Evolutionary conservation across 2,888 invertebrate genomes (phyloP).

Genomic region (Lycophotia porphyrea): DNA sequence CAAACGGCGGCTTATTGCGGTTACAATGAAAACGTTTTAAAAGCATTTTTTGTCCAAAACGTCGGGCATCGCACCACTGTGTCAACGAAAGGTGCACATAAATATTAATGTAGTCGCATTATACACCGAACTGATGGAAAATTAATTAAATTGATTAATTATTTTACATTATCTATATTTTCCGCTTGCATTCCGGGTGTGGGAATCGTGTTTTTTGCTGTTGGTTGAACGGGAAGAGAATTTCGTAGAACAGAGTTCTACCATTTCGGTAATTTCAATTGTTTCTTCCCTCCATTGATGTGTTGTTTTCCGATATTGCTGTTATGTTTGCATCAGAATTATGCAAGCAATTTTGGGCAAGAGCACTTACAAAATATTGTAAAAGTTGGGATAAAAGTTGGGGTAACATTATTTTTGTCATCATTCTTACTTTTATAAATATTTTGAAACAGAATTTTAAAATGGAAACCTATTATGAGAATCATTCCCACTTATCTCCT

Average conservation of each 20-base stretch:
- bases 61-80: constrained; percentile 71
- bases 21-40: constrained; percentile 79
- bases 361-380: background rate
- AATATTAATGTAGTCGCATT: constrained; percentile 70
- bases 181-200: constrained; percentile 36
- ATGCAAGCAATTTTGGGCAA: background rate
- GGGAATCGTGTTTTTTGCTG: constrained; percentile 22
- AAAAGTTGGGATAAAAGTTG: background rate
- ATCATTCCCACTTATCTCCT: constrained; percentile 38
- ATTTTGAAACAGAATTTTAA: background rate
- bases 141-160: constrained; percentile 58
- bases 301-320: background rate
- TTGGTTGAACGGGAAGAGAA: background rate
- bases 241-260: background rate
- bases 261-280: background rate
- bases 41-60: constrained; percentile 75
- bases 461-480: constrained; percentile 13
- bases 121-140: constrained; percentile 59
- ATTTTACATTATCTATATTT: constrained; percentile 40
- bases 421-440: too few species aligned
- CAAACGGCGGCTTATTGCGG: constrained; percentile 70
- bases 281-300: background rate
- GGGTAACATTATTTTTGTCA: background rate
- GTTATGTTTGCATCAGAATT: background rate
- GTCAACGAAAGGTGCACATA: constrained; percentile 71